Evolutionary conservation across 1,140 invertebrate species (phyloP).

Genomic region (Wasmannia auropunctata): DNA sequence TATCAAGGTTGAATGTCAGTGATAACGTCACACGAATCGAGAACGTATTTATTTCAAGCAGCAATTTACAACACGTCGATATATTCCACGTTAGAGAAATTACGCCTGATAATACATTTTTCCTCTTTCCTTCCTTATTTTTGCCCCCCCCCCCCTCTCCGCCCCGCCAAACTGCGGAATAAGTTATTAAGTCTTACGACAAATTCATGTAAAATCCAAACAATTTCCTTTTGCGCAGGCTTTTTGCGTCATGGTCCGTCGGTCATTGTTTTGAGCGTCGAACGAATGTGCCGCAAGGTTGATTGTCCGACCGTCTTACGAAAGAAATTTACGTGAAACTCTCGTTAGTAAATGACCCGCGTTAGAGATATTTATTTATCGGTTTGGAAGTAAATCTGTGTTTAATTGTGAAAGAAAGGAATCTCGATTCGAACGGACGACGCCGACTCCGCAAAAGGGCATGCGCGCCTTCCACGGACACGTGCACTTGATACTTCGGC

Average conservation of each 20-base stretch:
- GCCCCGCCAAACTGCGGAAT: neutral
- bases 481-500: too few relatives aligned
- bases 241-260: neutral
- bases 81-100: neutral
- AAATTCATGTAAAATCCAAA: neutral
- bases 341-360: neutral
- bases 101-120: neutral
- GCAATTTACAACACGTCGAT: neutral
- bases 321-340: neutral
- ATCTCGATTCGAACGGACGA: neutral
- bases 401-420: neutral
- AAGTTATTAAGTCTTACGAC: neutral
- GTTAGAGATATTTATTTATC: neutral
- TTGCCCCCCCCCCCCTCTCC: too few relatives aligned
- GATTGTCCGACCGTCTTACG: neutral
- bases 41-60: neutral
- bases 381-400: neutral
- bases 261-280: neutral
- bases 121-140: neutral
- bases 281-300: too few relatives aligned
- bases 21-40: neutral
- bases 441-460: neutral
- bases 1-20: slow-evolving; percentile 2
- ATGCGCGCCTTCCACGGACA: neutral
- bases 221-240: neutral